phyloP scores from a whole-genome alignment of 2,797 vertebrate genomes.

The Rhabdophis nuchalis region DNA sequence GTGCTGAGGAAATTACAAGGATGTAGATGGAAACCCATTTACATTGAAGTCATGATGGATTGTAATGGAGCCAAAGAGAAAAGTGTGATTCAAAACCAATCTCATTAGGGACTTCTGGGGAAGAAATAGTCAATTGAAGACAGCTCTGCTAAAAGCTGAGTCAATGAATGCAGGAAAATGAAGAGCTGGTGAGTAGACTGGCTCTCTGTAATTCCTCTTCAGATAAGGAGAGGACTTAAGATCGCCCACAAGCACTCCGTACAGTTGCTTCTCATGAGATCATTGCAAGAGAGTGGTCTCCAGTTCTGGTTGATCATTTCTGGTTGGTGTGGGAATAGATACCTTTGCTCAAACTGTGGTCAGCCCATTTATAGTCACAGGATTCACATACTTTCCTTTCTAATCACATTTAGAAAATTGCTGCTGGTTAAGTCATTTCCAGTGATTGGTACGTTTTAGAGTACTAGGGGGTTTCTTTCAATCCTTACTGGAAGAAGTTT shows the following conservation, averaged over 20 bases:
- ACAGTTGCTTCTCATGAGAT: not conserved
- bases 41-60: conserved; percentile 17
- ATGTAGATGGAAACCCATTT: not conserved
- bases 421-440: not conserved
- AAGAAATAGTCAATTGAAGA: not conserved
- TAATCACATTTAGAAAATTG: not conserved
- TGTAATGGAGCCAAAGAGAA: not conserved
- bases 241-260: not conserved
- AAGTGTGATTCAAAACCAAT: not conserved
- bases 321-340: not conserved
- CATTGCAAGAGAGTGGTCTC: not conserved
- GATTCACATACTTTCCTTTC: not conserved
- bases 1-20: not conserved
- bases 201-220: not conserved
- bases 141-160: not conserved
- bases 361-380: not conserved
- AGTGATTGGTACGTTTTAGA: not conserved
- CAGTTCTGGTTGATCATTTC: not conserved
- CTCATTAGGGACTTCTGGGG: not conserved
- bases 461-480: not conserved
- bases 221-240: not conserved
- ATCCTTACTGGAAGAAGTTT: not conserved
- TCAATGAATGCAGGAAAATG: not conserved
- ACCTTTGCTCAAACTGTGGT: not conserved
- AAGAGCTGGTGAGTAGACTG: not conserved